A percentile compares a stretch with the other conserved stretches of the same genome.
These are phyloP conservation scores for Oopsacas minuta DNA, from an alignment of 37 sponge, comb jelly and placozoan species.

Conservation along the genomic window DNA sequence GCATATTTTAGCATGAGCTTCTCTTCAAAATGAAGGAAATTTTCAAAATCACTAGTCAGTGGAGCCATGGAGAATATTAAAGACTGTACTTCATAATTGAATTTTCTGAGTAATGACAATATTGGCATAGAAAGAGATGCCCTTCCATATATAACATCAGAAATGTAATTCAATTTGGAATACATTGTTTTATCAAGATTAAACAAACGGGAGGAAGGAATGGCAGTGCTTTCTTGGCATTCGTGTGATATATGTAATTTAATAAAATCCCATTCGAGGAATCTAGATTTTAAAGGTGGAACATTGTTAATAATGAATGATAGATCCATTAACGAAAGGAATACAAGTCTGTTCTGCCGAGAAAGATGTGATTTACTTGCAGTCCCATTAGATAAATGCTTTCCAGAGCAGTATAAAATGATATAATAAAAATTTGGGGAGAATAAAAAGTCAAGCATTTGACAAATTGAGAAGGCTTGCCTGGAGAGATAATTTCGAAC, in stretches of 20 bases:
- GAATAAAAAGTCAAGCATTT: background rate
- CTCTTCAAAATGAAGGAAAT: too few species aligned
- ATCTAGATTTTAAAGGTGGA: background rate
- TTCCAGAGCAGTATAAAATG: background rate
- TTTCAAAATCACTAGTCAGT: too few species aligned
- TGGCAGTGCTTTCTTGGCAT: too few species aligned
- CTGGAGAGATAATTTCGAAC: background rate
- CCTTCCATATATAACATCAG: background rate
- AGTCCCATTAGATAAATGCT: background rate
- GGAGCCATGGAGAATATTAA: too few species aligned
- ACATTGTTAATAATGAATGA: background rate
- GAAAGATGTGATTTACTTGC: background rate
- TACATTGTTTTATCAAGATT: background rate
- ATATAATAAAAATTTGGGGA: background rate
- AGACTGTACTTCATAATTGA: too few species aligned
- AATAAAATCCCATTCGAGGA: background rate
- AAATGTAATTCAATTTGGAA: background rate
- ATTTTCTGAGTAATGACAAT: too few species aligned
- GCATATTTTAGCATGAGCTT: too few species aligned
- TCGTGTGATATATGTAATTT: background rate
- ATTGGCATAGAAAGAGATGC: too few species aligned
- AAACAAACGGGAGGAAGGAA: background rate
- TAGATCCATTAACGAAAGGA: background rate
- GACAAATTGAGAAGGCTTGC: background rate
- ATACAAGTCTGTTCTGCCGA: background rate